Evolutionary conservation across 2,113 vertebrate genomes (phyloP).

Genomic region (Cyphomyrus plagiostoma): DNA sequence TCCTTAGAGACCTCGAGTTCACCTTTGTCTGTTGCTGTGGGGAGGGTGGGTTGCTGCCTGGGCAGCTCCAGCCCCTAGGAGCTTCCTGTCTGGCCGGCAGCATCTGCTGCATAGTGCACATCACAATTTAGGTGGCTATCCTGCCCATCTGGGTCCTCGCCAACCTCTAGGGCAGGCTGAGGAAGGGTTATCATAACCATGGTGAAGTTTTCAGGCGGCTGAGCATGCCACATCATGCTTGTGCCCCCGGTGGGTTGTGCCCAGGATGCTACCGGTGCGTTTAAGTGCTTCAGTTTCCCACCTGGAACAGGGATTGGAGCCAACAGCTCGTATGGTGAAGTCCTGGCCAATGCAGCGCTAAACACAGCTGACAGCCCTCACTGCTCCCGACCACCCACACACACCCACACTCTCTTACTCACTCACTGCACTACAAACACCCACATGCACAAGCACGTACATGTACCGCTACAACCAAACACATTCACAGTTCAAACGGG

Average conservation of each 20-base stretch:
- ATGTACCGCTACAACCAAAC: neutral
- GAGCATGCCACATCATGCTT: neutral
- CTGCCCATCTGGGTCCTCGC: neutral
- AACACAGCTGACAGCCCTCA: neutral
- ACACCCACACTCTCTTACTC: neutral
- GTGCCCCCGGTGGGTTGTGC: neutral
- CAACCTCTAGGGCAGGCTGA: neutral
- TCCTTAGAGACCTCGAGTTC: neutral
- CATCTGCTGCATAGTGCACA: neutral
- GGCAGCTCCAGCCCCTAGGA: neutral
- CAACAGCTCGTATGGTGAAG: neutral
- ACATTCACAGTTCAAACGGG: neutral
- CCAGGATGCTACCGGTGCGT: neutral
- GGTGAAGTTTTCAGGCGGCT: neutral
- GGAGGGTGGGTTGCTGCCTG: neutral
- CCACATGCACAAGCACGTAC: neutral
- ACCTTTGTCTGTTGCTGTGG: neutral
- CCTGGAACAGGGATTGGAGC: neutral
- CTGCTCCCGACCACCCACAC: neutral
- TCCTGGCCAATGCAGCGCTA: neutral
- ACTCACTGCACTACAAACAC: neutral
- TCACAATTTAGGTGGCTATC: neutral
- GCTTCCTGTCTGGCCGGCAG: neutral
- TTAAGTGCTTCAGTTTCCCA: constrained; percentile 11
- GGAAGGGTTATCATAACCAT: neutral